Evolutionary conservation across 2,888 invertebrate species (phyloP), one percentile per base, ranked within the genome.

Genomic region (Eupithecia vulgata): DNA sequence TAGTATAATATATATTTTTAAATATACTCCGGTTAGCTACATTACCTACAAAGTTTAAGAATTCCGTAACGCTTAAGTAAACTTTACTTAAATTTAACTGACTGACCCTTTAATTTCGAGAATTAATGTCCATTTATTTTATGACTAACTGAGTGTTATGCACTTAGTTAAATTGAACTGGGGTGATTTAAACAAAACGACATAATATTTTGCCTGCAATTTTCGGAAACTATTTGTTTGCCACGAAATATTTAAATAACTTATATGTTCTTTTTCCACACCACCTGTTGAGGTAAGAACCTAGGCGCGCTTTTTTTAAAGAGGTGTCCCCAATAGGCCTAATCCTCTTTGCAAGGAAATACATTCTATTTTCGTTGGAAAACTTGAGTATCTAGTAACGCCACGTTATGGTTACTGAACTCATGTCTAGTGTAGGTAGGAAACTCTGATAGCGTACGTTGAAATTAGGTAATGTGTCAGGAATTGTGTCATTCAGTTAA

Each of bases 261-360:
- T 52, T 45, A 4, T 52, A 57, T 25, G 91, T 87, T 88, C 93
- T 83, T 80, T 93, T 94, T 93, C 94, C 94, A 91, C 94, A 93
- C 93, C 93, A 94, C 94, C 93, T 78, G 7, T 68, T 70, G 93
- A 90, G 92, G 94, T 93, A 93, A 90, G 91, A 92, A 91, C 91
- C 52, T 59, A 84, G 91, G 93, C 87, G 92, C 93, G 93, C 82
- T 93, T 94, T 94, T 94, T 93, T 93, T 94, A 89, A 81, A 93
- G 94, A 94, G 94, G 94, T 94, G 52, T 94, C 93, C 94, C 94
- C 94, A 81, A 75, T 90, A 94, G 94, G 94, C 94, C 90, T 94
- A 94, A 70, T 94, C 94, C 94, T 94, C 93, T 90, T 71, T 74
- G 42, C 69, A 66, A 66, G n/a, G 45, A 52, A 62, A 70, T 61